Percentiles rank a stretch among this genome's conserved stretches.
Conservation (phyloP, 2,797 vertebrate genomes). For the Sebastes nivosus region DNA sequence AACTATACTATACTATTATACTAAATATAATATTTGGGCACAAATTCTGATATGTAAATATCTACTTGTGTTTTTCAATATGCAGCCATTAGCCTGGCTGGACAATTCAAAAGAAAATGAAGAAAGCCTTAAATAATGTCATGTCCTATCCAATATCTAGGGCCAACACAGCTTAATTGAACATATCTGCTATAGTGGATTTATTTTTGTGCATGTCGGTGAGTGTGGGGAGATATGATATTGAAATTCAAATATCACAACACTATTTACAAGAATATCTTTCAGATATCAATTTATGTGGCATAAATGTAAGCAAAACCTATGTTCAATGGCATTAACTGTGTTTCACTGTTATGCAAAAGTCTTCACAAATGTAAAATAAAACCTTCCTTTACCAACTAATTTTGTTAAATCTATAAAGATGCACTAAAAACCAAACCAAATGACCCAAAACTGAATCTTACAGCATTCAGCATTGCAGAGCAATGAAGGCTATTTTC, state of each 20-base stretch:
- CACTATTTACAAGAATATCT: not conserved
- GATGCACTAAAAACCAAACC: not conserved
- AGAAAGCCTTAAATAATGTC: not conserved
- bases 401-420: not conserved
- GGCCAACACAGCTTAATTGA: not conserved
- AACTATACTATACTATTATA: too few species aligned
- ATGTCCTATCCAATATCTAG: not conserved
- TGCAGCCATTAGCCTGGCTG: not conserved
- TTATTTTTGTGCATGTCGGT: not conserved
- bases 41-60: not conserved
- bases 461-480: not conserved
- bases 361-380: not conserved
- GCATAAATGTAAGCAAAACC: not conserved
- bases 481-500: not conserved
- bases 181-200: not conserved
- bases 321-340: not conserved
- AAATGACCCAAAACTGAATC: not conserved
- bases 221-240: not conserved
- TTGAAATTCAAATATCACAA: not conserved
- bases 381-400: not conserved
- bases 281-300: not conserved
- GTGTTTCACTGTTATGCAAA: not conserved
- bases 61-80: conserved; percentile 33
- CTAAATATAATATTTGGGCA: too few species aligned
- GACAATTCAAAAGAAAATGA: not conserved